Evolutionary conservation across 2,113 vertebrate genomes (phyloP), one percentile per base, ranked within the genome.

Genomic region (Psophia crepitans): DNA sequence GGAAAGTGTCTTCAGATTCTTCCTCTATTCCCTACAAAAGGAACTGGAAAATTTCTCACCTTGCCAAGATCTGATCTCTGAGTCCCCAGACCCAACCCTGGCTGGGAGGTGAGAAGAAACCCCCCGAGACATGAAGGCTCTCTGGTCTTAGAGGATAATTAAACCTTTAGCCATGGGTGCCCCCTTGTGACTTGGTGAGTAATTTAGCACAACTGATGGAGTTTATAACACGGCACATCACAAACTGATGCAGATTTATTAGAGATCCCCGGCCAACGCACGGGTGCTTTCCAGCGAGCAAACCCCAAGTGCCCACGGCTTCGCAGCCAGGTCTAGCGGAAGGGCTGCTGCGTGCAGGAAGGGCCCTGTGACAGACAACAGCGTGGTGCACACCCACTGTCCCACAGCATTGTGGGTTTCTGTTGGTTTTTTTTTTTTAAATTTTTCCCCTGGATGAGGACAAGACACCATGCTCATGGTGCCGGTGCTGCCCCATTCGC

Each of bases 111-210:
- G 0, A 54, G 51, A 65, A 37, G 32, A 70, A 53, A 46, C 6
- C n/a, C 53, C 41, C 53, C 0, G 2, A 58, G 37, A 44, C 46
- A 28, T 1, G 1, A 27, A 49, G 28, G 53, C 65, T 44, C 49
- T 24, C 66, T 8, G 63, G 9, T 10, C 19, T 43, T 24, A 16
- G 7, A 1, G 54, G 77, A 80, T 24, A 24, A 85, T 63, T 9
- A 35, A 61, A 90, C 87, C n/a, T 95, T 96, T 91, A 96, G 81
- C 87, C 87, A 96, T 96, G 93, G 95, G 93, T 95, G 93, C 87
- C 90, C 96, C 90, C 95, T 96, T 91, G 96, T 94, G 96, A 86
- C 87, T 69, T 4, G 73, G 48, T 22, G 78, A 73, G 81, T 37
- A 61, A 93, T 12, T 80, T 81, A 66, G 63, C 58, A 35, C 81